Conservation (phyloP, 1,140 invertebrate species). For the Bombus confusus region DNA sequence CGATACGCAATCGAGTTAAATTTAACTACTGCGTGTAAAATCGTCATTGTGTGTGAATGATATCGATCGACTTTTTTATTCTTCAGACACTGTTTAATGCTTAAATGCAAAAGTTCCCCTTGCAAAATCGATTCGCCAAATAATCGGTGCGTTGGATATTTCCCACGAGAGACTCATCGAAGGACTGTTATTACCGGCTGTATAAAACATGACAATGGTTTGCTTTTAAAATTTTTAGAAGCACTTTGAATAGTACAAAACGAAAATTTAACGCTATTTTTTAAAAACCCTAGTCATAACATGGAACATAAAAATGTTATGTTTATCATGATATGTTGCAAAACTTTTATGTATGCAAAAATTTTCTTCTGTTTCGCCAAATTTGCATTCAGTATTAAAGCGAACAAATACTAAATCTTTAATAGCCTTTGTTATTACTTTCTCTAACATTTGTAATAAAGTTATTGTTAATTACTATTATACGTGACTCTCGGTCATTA, state of each 20-base stretch:
- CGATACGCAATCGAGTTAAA: neutral
- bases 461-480: neutral
- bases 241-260: neutral
- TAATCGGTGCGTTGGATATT: constrained; percentile 9
- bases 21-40: constrained; percentile 17
- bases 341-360: no score
- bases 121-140: constrained; percentile 33
- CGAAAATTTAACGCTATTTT: neutral
- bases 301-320: neutral
- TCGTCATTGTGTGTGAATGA: neutral
- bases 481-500: no score
- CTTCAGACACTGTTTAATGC: constrained; percentile 24
- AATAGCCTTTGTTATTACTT: neutral
- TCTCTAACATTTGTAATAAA: neutral
- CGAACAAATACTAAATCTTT: no score
- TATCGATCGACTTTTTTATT: constrained; percentile 46
- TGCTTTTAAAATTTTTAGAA: neutral
- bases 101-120: constrained; percentile 43
- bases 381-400: no score
- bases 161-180: neutral
- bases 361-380: no score
- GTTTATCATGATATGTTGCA: no score
- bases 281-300: no score
- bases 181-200: neutral
- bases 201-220: neutral